These are phyloP conservation scores for Chiloscyllium punctatum DNA, from an alignment of 2,797 vertebrate genomes.

Conservation along the genomic window DNA sequence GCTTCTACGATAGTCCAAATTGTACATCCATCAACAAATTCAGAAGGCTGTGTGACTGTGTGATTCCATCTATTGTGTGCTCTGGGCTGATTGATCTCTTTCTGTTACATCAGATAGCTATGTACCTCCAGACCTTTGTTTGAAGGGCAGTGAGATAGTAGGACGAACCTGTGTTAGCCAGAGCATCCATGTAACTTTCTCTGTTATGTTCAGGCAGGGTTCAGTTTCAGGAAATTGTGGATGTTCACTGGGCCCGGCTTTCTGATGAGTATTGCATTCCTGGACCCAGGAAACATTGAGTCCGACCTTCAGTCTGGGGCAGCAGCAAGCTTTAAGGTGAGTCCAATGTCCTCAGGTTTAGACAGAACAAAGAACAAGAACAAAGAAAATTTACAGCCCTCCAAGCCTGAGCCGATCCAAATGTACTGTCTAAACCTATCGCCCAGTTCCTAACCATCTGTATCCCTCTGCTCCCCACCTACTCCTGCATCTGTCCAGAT, in stretches of 20 bases:
- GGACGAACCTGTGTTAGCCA: neutral
- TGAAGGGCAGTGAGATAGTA: neutral
- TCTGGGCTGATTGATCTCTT: neutral
- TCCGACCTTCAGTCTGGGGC: slow-evolving; percentile 63
- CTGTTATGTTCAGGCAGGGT: slow-evolving; percentile 48
- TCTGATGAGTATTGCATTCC: slow-evolving; percentile 69
- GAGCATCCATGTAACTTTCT: neutral
- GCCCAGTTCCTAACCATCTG: no score
- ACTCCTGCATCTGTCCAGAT: no score
- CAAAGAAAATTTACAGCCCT: no score
- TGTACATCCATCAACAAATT: no score
- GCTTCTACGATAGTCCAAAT: no score
- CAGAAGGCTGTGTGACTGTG: no score
- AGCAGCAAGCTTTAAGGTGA: slow-evolving; percentile 62
- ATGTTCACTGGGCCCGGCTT: slow-evolving; percentile 66
- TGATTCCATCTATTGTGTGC: no score
- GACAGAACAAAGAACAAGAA: no score
- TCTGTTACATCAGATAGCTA: neutral
- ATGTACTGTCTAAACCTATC: no score
- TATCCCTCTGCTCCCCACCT: no score
- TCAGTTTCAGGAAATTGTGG: slow-evolving; percentile 67
- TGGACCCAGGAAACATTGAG: slow-evolving; percentile 68
- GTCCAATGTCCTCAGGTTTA: neutral
- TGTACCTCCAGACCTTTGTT: neutral
- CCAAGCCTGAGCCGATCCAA: no score